Conservation (phyloP, 2,888 invertebrate genomes). For the Arrhopalites spinosus region DNA sequence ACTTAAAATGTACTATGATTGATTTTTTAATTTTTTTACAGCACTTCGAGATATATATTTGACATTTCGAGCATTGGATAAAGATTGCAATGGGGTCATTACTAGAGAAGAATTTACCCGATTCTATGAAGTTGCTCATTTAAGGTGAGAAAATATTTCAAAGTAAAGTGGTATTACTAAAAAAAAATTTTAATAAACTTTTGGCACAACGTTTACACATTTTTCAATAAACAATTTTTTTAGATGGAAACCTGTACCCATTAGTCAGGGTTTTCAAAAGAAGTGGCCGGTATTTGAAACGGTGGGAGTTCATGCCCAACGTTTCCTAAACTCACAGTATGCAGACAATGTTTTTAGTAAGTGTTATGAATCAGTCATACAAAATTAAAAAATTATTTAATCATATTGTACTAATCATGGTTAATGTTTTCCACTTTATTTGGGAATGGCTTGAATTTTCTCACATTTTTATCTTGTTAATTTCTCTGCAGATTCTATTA, state of each 20-base stretch:
- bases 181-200: no score
- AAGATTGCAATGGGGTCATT: slow-evolving; percentile 69
- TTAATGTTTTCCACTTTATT: no score
- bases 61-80: slow-evolving; percentile 79
- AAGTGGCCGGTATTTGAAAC: slow-evolving; percentile 49
- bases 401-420: no score
- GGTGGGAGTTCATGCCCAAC: slow-evolving; percentile 45
- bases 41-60: slow-evolving; percentile 75
- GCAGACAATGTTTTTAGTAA: slow-evolving; percentile 52
- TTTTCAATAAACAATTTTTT: no score
- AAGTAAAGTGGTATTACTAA: no score
- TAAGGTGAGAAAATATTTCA: no score
- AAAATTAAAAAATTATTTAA: no score
- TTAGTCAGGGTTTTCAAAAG: slow-evolving; percentile 42
- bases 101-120: slow-evolving; percentile 74
- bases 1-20: neutral
- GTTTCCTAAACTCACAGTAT: slow-evolving; percentile 51
- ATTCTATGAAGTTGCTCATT: slow-evolving; percentile 72
- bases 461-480: no score
- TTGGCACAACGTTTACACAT: no score
- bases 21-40: slow-evolving; percentile 58
- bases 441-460: no score
- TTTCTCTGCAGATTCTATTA: slow-evolving; percentile 71
- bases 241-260: no score
- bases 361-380: no score